Conservation (phyloP, 2,113 vertebrate species). For the Danionella cerebrum region DNA sequence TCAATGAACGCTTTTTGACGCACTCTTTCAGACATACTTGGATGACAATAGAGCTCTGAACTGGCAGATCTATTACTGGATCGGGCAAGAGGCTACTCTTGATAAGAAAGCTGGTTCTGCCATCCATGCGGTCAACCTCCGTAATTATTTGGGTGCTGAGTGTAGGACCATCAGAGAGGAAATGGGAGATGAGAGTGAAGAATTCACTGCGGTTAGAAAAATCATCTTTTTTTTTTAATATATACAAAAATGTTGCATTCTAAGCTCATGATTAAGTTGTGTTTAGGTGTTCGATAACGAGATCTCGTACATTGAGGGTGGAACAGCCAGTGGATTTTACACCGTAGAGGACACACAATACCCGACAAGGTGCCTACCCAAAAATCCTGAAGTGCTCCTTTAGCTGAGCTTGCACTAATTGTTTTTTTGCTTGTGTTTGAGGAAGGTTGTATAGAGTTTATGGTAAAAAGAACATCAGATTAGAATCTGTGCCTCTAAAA, state of each 20-base stretch:
- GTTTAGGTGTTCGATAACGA: constrained; percentile 86
- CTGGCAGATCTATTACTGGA: constrained; percentile 98
- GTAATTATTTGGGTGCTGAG: constrained; percentile 89
- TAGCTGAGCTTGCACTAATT: neutral
- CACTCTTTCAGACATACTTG: constrained; percentile 71
- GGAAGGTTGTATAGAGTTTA: constrained; percentile 88
- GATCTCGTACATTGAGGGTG: constrained; percentile 95
- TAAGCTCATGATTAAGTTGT: neutral
- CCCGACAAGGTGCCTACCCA: constrained; percentile 66
- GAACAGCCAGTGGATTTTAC: constrained; percentile 89
- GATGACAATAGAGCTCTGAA: constrained; percentile 82
- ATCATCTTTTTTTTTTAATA: neutral
- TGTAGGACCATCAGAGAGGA: constrained; percentile 86
- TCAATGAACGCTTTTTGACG: neutral
- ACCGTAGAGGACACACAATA: constrained; percentile 88
- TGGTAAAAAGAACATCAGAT: constrained; percentile 87
- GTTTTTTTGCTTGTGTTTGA: constrained; percentile 13
- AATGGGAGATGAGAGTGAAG: constrained; percentile 96
- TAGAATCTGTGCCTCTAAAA: constrained; percentile 85
- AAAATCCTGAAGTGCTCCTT: too few species aligned
- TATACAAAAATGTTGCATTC: neutral
- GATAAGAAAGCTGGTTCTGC: constrained; percentile 95
- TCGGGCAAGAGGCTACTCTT: constrained; percentile 85
- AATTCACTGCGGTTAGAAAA: constrained; percentile 80
- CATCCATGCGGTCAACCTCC: constrained; percentile 91